Conservation (phyloP, 2,113 vertebrate species). For the Sinocyclocheilus anshuiensis region DNA sequence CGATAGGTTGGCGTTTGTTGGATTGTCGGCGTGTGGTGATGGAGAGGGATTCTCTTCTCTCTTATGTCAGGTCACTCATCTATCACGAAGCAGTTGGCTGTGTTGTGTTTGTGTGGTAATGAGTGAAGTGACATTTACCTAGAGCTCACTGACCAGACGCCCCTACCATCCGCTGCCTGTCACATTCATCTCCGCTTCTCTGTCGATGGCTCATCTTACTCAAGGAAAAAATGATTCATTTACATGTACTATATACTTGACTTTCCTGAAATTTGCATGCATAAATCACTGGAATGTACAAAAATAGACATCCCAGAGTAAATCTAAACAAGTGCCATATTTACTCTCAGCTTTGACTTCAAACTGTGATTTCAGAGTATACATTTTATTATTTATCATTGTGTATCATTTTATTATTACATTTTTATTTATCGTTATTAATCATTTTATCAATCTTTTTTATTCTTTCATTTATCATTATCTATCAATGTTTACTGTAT, state of each 20-base stretch:
- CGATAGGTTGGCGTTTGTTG: background rate
- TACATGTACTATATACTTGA: background rate
- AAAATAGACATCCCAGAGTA: background rate
- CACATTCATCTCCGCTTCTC: slow-evolving; percentile 73
- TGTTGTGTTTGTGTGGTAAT: slow-evolving; percentile 75
- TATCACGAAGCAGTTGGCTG: slow-evolving; percentile 65
- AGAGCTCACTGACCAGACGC: slow-evolving; percentile 64
- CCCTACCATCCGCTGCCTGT: slow-evolving; percentile 61
- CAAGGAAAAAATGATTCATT: background rate
- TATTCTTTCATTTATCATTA: no score
- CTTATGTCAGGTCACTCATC: slow-evolving; percentile 63
- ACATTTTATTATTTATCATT: background rate
- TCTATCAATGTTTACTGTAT: no score
- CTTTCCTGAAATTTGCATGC: background rate
- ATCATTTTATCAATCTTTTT: no score
- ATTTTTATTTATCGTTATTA: no score
- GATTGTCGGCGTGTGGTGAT: slow-evolving; percentile 26
- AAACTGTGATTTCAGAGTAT: background rate
- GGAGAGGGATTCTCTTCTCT: background rate
- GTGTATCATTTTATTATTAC: no score
- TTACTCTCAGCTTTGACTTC: background rate
- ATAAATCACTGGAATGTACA: background rate
- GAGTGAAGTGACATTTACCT: slow-evolving; percentile 79
- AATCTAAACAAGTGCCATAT: no score
- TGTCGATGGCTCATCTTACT: slow-evolving; percentile 67